These are phyloP conservation scores for Sciurus carolinensis DNA, from an alignment of 2,797 vertebrate genomes.

Conservation along the genomic window DNA sequence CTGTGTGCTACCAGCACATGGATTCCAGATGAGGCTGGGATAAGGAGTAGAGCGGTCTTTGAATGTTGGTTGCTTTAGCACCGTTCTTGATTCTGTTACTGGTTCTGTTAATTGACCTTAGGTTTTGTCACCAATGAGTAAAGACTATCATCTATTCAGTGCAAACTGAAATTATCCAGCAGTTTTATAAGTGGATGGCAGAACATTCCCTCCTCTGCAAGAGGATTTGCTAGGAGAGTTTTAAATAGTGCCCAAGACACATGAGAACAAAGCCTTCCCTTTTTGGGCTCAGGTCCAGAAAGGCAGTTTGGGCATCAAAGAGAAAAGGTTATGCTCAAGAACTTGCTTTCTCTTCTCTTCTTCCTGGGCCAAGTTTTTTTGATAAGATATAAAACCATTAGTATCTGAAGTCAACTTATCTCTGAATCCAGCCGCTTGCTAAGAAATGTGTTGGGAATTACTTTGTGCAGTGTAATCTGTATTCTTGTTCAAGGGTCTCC, in stretches of 20 bases:
- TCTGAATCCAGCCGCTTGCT: slow-evolving; percentile 44
- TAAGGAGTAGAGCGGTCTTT: neutral
- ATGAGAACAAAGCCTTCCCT: slow-evolving; percentile 25
- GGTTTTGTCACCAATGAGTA: neutral
- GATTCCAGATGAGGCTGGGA: neutral
- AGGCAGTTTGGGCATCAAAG: slow-evolving; percentile 42
- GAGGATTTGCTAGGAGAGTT: slow-evolving; percentile 42
- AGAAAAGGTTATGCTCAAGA: slow-evolving; percentile 51
- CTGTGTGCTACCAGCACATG: neutral
- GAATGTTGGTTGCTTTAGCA: neutral
- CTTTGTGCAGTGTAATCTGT: neutral
- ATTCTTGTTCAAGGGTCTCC: neutral
- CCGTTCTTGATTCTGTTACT: neutral
- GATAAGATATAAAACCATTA: slow-evolving; percentile 11
- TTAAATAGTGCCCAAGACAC: slow-evolving; percentile 3
- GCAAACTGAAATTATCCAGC: neutral
- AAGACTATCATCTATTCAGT: neutral
- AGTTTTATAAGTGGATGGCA: neutral
- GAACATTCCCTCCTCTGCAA: neutral
- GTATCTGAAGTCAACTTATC: slow-evolving; percentile 62
- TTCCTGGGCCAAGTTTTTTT: slow-evolving; percentile 53
- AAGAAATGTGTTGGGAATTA: slow-evolving; percentile 50
- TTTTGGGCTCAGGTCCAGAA: neutral
- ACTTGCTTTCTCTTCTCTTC: slow-evolving; percentile 47
- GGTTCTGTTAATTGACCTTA: neutral